Conservation (phyloP, 2,888 invertebrate species). For the Alitta virens region DNA sequence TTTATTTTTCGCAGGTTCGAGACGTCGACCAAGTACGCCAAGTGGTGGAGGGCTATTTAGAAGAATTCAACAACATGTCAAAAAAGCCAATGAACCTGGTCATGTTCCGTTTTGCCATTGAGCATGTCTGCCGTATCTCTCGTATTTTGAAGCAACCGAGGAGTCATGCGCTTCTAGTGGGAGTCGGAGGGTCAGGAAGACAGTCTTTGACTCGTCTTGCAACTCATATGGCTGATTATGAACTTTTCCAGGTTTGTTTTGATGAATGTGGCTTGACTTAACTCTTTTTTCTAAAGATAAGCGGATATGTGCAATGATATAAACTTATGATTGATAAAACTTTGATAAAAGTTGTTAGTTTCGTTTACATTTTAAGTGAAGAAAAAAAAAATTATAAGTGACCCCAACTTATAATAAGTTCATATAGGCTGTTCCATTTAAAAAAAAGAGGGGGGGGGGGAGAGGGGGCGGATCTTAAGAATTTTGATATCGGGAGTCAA, state of each 20-base stretch:
- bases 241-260: slow-evolving; percentile 79
- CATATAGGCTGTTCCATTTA: no score
- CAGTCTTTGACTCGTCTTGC: slow-evolving; percentile 87
- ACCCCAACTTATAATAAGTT: no score
- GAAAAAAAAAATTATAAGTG: no score
- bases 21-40: slow-evolving; percentile 77
- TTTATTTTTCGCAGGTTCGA: slow-evolving; percentile 55
- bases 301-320: no score
- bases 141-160: slow-evolving; percentile 88
- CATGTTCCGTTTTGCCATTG: slow-evolving; percentile 67
- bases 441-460: no score
- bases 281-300: no score
- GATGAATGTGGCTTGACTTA: no score
- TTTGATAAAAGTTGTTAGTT: no score
- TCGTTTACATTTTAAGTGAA: no score
- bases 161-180: slow-evolving; percentile 84
- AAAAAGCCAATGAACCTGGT: slow-evolving; percentile 96
- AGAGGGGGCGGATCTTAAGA: no score
- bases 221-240: slow-evolving; percentile 91
- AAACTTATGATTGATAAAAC: no score
- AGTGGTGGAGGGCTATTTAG: slow-evolving; percentile 83
- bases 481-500: no score
- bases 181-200: slow-evolving; percentile 89
- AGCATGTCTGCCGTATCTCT: slow-evolving; percentile 59
- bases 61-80: slow-evolving; percentile 91